Evolutionary conservation across 64 coral and sea anemone genomes (phyloP), one percentile per base, ranked within the genome.

Genomic region (Acropora yongei): DNA sequence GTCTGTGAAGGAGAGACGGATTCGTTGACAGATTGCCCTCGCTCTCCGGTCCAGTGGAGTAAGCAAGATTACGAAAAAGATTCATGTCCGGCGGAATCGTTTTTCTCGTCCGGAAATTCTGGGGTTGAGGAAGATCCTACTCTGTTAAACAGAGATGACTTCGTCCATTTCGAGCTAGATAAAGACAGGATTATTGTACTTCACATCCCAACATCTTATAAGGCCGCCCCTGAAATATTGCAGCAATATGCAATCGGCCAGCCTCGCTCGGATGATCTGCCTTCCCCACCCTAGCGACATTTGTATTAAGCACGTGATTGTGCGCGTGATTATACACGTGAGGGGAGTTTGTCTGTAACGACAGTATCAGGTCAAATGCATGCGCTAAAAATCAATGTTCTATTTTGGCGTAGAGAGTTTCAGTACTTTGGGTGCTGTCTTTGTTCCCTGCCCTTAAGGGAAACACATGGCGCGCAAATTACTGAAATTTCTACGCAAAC

Each of bases 161-260:
- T 94, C 71, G 78, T 97, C 19, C 95, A 97, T 76, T 97, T 97
- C 73, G 95, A 97, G 83, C 84, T 97, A 10, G 95, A 97, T 49
- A 97, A 97, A 63, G 95, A 97, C 69, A 97, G 94, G 78, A 93
- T 97, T n/a, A 93, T 97, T 43, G 95, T 97, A 11, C 83, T 97
- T 30, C 95, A 94, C 39, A 94, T 97, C 57, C 63, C 65, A 69
- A 81, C 83, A 6, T 92, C 95, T 30, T 88, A 89, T 40, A 94
- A 94, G 47, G 47, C 80, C 50, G 93, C 95, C 2, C 88, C 95
- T 48, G 95, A 97, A 88, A 97, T 97, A 78, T 69, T 97, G 1
- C 89, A 91, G 53, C 95, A 97, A 12, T 97, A 97, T 67, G 92
- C 95, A 61, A 94, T 97, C 82, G 95, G 95, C 9, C 89, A 91